Conservation (phyloP, 1,140 invertebrate species). For the Rhopalosiphum maidis region DNA sequence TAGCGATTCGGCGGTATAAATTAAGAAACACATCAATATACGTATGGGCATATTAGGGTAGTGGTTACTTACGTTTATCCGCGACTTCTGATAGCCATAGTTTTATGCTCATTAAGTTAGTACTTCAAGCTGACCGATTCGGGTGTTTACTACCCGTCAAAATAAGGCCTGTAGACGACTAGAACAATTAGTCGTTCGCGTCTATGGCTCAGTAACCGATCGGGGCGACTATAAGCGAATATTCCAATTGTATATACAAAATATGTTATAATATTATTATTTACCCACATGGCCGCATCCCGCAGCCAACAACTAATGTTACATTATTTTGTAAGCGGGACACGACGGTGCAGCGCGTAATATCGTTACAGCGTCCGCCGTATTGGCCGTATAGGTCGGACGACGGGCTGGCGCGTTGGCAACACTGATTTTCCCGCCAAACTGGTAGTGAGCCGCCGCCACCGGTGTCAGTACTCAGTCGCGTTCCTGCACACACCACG, state of each 20-base stretch:
- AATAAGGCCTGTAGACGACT: not conserved
- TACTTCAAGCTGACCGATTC: not conserved
- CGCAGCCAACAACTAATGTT: not conserved
- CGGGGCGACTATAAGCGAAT: not conserved
- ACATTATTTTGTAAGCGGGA: not conserved
- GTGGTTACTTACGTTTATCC: too few relatives aligned
- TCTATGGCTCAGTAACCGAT: not conserved
- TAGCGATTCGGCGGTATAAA: too few relatives aligned
- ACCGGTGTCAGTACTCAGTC: not conserved
- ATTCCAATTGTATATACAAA: not conserved
- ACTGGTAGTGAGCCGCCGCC: conserved; percentile 25
- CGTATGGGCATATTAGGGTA: too few relatives aligned
- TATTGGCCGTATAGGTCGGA: not conserved
- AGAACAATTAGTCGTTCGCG: not conserved
- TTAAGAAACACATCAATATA: too few relatives aligned
- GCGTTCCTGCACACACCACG: not conserved
- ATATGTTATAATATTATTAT: not conserved
- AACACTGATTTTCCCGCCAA: conserved; percentile 53
- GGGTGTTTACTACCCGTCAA: not conserved
- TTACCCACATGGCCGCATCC: not conserved
- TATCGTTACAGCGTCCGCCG: not conserved
- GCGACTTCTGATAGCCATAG: not conserved
- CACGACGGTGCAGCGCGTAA: not conserved
- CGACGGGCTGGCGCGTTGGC: not conserved
- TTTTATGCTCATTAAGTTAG: not conserved